Percentiles rank a stretch among this genome's conserved stretches.
Evolutionary conservation across 2,113 vertebrate species (phyloP).

Genomic region (Chaetodon trifascialis): DNA sequence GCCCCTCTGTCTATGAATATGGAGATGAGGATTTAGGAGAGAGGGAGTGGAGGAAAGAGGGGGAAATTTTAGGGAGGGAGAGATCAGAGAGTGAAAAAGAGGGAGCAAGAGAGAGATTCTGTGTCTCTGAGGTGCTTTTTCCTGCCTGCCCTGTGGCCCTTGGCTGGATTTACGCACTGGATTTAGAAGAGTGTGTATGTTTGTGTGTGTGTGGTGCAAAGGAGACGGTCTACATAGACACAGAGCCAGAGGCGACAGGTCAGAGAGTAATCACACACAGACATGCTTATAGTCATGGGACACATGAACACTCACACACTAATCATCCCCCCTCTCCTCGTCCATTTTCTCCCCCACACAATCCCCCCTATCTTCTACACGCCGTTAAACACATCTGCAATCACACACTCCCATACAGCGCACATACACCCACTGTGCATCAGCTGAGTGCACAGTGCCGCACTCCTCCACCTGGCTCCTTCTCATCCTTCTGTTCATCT

Average conservation of each 20-base stretch:
- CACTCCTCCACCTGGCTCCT: slow-evolving; percentile 64
- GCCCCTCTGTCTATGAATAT: slow-evolving; percentile 81
- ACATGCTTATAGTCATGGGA: slow-evolving; percentile 55
- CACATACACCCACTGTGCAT: slow-evolving; percentile 31
- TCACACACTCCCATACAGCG: slow-evolving; percentile 30
- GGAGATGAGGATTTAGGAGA: slow-evolving; percentile 81
- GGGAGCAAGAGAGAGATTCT: slow-evolving; percentile 54
- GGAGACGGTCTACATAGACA: slow-evolving; percentile 48
- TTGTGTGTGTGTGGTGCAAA: slow-evolving; percentile 53
- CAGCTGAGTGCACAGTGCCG: slow-evolving; percentile 37
- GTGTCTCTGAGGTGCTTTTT: slow-evolving; percentile 69
- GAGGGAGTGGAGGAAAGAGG: slow-evolving; percentile 29
- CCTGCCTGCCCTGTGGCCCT: slow-evolving; percentile 66
- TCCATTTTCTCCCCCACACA: slow-evolving; percentile 34
- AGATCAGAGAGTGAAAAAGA: slow-evolving; percentile 62
- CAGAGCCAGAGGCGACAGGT: slow-evolving; percentile 64
- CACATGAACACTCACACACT: slow-evolving; percentile 28
- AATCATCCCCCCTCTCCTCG: slow-evolving; percentile 36
- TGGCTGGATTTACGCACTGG: slow-evolving; percentile 70
- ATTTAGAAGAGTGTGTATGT: slow-evolving; percentile 57
- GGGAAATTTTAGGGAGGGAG: slow-evolving; percentile 34
- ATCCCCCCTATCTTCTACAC: slow-evolving; percentile 33
- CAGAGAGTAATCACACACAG: slow-evolving; percentile 66
- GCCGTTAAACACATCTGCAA: slow-evolving; percentile 48
- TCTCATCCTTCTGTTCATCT: slow-evolving; percentile 62